Evolutionary conservation across 1,140 invertebrate species (phyloP).

Genomic region (Drosophila ficusphila): DNA sequence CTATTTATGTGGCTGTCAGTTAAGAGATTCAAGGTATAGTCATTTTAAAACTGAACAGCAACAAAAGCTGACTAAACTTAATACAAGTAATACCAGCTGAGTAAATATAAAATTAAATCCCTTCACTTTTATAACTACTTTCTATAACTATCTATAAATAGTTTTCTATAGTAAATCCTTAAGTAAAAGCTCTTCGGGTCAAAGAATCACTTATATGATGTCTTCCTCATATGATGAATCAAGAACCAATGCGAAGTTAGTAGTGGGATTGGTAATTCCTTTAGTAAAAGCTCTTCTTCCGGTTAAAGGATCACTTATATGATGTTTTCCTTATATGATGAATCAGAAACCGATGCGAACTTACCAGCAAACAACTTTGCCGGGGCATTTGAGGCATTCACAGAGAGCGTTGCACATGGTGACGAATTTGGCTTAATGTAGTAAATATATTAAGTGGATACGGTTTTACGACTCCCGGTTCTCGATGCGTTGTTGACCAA

Average conservation of each 20-base stretch:
- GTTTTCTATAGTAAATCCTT: too few species aligned
- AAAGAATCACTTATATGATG: background rate
- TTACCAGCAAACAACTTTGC: constrained; percentile 80
- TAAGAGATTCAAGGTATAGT: too few species aligned
- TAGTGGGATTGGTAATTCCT: too few species aligned
- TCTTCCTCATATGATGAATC: constrained; percentile 51
- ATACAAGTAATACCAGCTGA: too few species aligned
- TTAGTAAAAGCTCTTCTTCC: background rate
- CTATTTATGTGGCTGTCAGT: too few species aligned
- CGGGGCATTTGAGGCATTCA: constrained; percentile 77
- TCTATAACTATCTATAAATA: too few species aligned
- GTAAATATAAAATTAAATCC: too few species aligned
- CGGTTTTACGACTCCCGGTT: constrained; percentile 8
- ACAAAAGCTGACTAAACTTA: too few species aligned
- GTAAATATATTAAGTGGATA: constrained; percentile 7
- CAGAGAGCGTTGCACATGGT: constrained; percentile 76
- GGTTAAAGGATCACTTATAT: background rate
- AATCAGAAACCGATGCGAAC: constrained; percentile 36
- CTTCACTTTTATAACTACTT: too few species aligned
- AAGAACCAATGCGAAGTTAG: constrained; percentile 51
- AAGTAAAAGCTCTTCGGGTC: constrained; percentile 3
- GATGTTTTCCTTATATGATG: constrained; percentile 27
- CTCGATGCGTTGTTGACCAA: constrained; percentile 39
- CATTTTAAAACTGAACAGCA: too few species aligned
- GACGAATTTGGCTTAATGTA: constrained; percentile 1